These are phyloP conservation scores for Fukomys damarensis DNA, from an alignment of 2,113 vertebrate genomes.

Conservation along the genomic window DNA sequence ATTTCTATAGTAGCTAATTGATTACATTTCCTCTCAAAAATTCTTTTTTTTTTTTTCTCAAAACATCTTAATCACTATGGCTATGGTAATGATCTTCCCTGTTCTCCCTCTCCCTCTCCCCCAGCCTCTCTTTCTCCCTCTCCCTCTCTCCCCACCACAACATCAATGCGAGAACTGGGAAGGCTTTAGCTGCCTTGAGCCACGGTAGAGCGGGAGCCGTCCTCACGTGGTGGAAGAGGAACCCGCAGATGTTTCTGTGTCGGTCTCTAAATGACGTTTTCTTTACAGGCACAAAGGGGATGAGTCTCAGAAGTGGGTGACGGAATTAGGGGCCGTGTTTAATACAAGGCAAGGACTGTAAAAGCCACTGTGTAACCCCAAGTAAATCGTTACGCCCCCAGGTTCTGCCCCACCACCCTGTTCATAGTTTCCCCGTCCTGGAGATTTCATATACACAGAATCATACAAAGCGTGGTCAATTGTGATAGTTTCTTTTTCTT, in stretches of 20 bases:
- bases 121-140: no score
- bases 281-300: conserved; percentile 71
- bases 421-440: not conserved
- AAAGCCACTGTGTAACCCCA: not conserved
- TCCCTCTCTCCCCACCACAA: not conserved
- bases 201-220: not conserved
- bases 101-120: no score
- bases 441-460: not conserved
- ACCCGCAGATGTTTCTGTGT: not conserved
- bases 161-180: not conserved
- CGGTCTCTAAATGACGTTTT: conserved; percentile 62
- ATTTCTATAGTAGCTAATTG: not conserved
- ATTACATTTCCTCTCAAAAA: conserved; percentile 35
- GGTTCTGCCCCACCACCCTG: not conserved
- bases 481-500: not conserved
- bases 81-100: not conserved
- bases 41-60: conserved; percentile 16
- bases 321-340: conserved; percentile 78
- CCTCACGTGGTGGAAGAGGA: not conserved
- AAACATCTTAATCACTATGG: not conserved
- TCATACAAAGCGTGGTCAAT: not conserved
- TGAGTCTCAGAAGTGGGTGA: conserved; percentile 71
- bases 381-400: not conserved
- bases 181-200: not conserved
- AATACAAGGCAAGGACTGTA: conserved; percentile 67